Conservation (phyloP, 2,888 invertebrate genomes). For the Apamea monoglypha region DNA sequence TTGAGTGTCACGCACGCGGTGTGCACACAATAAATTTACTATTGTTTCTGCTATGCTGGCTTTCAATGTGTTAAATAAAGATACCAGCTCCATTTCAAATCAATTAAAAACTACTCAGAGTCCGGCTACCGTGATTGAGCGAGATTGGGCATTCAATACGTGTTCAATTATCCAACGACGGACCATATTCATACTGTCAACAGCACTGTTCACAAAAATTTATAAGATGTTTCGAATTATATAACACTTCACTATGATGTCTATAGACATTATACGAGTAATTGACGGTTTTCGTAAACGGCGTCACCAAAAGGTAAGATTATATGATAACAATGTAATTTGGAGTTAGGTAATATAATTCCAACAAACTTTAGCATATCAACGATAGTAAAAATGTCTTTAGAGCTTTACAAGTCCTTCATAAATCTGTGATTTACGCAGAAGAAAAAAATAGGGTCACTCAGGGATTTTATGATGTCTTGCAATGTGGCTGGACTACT, state of each 20-base stretch:
- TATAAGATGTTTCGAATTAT: background rate
- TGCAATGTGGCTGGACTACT: background rate
- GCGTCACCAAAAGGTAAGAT: background rate
- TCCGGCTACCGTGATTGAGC: background rate
- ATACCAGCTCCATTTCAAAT: background rate
- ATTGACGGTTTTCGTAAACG: background rate
- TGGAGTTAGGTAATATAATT: background rate
- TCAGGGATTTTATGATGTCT: background rate
- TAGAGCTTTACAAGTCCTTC: background rate
- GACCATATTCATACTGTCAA: background rate
- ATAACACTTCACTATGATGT: background rate
- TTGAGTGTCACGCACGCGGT: background rate
- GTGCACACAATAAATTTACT: background rate
- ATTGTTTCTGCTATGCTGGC: background rate
- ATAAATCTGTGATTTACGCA: background rate
- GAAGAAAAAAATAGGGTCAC: background rate
- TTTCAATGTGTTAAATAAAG: conserved; percentile 5
- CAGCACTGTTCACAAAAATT: background rate
- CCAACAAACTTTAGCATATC: background rate
- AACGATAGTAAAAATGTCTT: background rate
- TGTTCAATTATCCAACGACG: conserved; percentile 11
- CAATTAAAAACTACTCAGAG: conserved; percentile 13
- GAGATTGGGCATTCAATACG: conserved; percentile 8
- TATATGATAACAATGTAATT: background rate
- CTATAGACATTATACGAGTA: background rate